Conservation (phyloP, 1,140 invertebrate species). For the Philaenus spumarius region DNA sequence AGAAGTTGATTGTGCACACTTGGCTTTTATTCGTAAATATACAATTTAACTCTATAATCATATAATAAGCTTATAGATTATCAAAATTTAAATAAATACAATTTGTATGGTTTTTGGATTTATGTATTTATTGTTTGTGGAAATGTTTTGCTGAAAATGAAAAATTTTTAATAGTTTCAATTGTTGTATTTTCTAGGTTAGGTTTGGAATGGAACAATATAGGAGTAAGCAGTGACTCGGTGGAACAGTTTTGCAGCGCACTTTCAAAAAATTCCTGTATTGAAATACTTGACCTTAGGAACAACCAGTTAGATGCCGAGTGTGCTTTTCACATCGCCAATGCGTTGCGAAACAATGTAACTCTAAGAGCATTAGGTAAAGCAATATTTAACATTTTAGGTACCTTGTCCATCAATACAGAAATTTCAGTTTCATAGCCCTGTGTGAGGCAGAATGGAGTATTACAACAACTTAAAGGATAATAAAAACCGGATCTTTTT, state of each 20-base stretch:
- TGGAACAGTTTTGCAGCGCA: conserved; percentile 4
- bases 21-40: not conserved
- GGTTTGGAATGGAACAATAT: conserved; percentile 12
- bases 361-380: conserved; percentile 5
- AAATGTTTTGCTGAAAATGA: too few species aligned
- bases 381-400: too few species aligned
- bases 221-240: not conserved
- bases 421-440: too few species aligned
- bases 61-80: not conserved
- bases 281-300: not conserved
- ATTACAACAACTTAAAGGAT: too few species aligned
- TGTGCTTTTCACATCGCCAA: not conserved
- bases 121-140: too few species aligned
- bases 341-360: not conserved
- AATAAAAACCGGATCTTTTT: too few species aligned
- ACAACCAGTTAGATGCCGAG: conserved; percentile 3
- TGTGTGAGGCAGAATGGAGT: too few species aligned
- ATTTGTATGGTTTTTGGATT: too few species aligned
- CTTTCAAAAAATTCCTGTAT: not conserved
- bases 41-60: not conserved
- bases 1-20: too few species aligned
- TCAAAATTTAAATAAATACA: not conserved
- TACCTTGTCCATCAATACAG: too few species aligned
- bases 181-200: not conserved
- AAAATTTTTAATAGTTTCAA: too few species aligned